Evolutionary conservation across 2,888 invertebrate genomes (phyloP).

Genomic region (Morpho deidamia): DNA sequence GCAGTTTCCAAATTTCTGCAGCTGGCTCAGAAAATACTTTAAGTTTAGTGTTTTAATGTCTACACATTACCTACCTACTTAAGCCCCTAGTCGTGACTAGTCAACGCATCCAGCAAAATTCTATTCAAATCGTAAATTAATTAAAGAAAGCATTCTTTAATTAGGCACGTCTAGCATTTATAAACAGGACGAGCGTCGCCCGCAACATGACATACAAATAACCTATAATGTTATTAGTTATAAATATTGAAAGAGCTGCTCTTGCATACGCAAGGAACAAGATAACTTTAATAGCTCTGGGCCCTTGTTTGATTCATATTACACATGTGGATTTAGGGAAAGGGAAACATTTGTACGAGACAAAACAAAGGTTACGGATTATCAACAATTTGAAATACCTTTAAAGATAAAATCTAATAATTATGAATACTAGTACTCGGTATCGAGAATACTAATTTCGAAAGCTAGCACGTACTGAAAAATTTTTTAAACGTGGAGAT

Average conservation of each 20-base stretch:
- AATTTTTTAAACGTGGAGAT: too few species aligned
- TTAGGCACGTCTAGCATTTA: constrained; percentile 30
- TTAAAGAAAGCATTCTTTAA: constrained; percentile 28
- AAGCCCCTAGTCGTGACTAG: constrained; percentile 20
- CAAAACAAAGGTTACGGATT: too few species aligned
- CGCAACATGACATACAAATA: constrained; percentile 9
- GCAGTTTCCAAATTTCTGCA: too few species aligned
- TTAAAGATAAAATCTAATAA: too few species aligned
- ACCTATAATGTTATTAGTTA: constrained; percentile 5
- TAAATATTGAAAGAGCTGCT: constrained; percentile 3
- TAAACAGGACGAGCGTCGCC: constrained; percentile 21
- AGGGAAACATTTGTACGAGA: too few species aligned
- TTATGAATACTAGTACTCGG: too few species aligned
- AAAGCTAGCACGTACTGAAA: too few species aligned
- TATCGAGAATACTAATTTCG: too few species aligned
- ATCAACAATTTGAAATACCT: too few species aligned
- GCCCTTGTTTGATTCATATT: too few species aligned
- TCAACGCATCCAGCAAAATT: constrained; percentile 20
- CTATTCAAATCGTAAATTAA: constrained; percentile 27
- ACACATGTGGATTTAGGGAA: too few species aligned
- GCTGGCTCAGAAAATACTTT: too few species aligned
- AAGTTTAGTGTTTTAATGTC: neutral
- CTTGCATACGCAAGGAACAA: neutral
- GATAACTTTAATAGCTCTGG: neutral
- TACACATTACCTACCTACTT: neutral